Conservation (phyloP, 1,140 invertebrate species). For the Tigriopus japonicus region DNA sequence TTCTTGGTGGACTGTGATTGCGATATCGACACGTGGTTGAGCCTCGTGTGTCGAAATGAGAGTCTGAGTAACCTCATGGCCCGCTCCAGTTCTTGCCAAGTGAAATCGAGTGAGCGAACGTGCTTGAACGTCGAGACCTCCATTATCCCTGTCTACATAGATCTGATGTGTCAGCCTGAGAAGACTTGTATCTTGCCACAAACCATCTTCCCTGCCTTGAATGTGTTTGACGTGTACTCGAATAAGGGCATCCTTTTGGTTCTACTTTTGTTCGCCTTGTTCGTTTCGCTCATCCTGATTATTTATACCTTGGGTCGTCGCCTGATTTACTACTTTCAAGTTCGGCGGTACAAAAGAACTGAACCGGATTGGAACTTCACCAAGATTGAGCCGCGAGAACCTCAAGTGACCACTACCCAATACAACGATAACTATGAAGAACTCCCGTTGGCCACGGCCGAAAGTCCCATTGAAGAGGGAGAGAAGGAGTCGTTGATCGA, state of each 20-base stretch:
- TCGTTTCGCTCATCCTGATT: not conserved
- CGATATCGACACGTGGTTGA: not conserved
- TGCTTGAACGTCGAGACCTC: not conserved
- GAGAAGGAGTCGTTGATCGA: not conserved
- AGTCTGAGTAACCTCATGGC: too few species aligned
- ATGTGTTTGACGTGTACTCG: not conserved
- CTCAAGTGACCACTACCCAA: not conserved
- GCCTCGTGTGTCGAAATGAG: not conserved
- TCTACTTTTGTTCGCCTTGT: not conserved
- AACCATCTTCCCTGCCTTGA: not conserved
- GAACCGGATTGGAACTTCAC: constrained; percentile 8
- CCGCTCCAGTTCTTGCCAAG: not conserved
- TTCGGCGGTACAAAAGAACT: not conserved
- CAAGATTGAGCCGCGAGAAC: not conserved
- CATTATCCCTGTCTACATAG: not conserved
- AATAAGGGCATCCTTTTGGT: constrained; percentile 6
- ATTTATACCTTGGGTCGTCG: constrained; percentile 1
- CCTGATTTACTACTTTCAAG: not conserved
- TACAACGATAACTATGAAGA: not conserved
- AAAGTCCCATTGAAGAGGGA: not conserved
- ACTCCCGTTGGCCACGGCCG: not conserved
- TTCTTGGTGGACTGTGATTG: constrained; percentile 1
- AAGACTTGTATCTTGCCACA: not conserved
- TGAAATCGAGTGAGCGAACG: not conserved
- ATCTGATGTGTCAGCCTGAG: not conserved